These are phyloP conservation scores for Sitta carolinensis DNA, from an alignment of 2,797 vertebrate genomes.

Conservation along the genomic window DNA sequence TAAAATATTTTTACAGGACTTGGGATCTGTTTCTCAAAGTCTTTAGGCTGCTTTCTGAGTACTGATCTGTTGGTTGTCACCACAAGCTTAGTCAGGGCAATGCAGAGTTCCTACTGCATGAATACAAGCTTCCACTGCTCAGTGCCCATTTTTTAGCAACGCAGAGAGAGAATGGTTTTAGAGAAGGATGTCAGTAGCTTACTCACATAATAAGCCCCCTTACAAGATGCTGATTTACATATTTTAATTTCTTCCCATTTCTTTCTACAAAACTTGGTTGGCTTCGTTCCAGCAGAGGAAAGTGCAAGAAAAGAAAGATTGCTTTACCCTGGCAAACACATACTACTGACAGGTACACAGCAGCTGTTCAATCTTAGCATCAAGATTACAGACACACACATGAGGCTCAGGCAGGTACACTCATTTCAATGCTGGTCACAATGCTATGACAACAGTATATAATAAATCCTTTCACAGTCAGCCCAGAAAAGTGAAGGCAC, in stretches of 20 bases:
- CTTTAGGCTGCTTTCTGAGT: neutral
- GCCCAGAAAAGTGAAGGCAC: constrained; percentile 12
- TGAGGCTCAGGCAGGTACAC: neutral
- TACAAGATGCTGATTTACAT: neutral
- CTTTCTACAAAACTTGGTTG: neutral
- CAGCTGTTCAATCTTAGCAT: constrained; percentile 48
- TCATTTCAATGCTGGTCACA: constrained; percentile 55
- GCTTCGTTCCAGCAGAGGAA: constrained; percentile 17
- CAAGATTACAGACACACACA: neutral
- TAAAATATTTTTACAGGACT: neutral
- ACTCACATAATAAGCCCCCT: neutral
- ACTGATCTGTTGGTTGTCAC: neutral
- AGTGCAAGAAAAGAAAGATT: constrained; percentile 2
- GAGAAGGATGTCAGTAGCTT: neutral
- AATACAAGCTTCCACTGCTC: neutral
- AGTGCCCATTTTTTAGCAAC: neutral
- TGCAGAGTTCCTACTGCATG: neutral
- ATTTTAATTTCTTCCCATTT: neutral
- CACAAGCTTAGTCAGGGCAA: neutral
- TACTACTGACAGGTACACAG: constrained; percentile 35
- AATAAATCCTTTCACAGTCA: constrained; percentile 36
- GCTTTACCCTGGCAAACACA: neutral
- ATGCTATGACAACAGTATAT: constrained; percentile 41
- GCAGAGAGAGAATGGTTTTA: neutral
- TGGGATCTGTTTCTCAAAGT: neutral